Conservation (phyloP, 2,797 vertebrate species). For the Psittacula echo region DNA sequence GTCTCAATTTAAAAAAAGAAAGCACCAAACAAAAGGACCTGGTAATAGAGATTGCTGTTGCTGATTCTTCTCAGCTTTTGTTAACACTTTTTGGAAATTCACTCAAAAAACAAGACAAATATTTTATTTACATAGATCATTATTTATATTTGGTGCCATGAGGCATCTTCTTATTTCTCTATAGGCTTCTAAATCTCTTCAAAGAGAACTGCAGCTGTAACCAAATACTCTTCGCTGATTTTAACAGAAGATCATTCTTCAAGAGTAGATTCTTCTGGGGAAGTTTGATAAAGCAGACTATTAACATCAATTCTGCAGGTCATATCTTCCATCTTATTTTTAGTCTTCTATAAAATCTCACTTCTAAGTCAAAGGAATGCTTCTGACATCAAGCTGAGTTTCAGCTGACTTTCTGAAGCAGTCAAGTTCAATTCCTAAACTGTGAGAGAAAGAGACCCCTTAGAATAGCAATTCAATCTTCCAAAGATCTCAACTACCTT, state of each 20-base stretch:
- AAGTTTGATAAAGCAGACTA: constrained; percentile 1
- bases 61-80: constrained; percentile 13
- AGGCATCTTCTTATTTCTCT: not conserved
- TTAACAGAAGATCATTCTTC: not conserved
- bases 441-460: not conserved
- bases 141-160: constrained; percentile 3
- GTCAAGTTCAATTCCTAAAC: not conserved
- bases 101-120: constrained; percentile 3
- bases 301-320: not conserved
- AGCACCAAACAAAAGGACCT: not conserved
- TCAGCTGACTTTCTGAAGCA: not conserved
- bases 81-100: constrained; percentile 8
- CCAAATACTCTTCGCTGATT: not conserved
- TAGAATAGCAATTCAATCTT: not conserved
- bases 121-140: constrained; percentile 18
- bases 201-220: constrained; percentile 14
- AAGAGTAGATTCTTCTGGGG: not conserved
- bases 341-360: not conserved
- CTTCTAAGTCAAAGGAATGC: not conserved
- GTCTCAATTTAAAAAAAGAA: constrained; percentile 40
- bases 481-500: not conserved
- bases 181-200: not conserved
- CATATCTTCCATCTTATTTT: not conserved
- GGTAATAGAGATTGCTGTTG: not conserved
- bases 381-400: not conserved